phyloP scores from a whole-genome alignment of 1,140 invertebrate genomes.

The Copidosoma floridanum region DNA sequence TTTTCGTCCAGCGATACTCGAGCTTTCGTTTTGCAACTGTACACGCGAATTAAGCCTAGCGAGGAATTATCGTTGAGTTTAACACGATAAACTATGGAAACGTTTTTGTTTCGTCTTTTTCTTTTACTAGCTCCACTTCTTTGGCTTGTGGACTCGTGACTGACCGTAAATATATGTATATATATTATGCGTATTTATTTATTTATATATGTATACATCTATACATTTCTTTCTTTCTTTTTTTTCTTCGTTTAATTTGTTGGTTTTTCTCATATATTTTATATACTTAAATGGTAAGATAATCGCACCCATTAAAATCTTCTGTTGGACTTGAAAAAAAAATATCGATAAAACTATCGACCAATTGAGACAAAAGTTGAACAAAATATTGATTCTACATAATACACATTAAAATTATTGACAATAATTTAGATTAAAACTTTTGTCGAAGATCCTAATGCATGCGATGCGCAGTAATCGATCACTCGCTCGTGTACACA shows the following conservation, averaged over 20 bases:
- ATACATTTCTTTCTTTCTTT: too few species aligned
- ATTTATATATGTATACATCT: too few species aligned
- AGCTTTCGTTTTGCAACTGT: constrained; percentile 27
- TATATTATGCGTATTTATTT: constrained; percentile 20
- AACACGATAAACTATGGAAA: constrained; percentile 30
- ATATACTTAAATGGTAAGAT: too few species aligned
- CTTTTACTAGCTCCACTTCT: constrained; percentile 53
- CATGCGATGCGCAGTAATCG: background rate
- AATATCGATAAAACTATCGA: constrained; percentile 1
- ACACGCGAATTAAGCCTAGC: constrained; percentile 27
- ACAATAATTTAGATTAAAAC: too few species aligned
- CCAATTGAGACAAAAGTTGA: background rate
- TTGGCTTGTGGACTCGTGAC: constrained; percentile 53
- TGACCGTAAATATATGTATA: constrained; percentile 41
- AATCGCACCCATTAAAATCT: constrained; percentile 13
- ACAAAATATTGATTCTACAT: background rate
- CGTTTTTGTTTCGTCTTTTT: constrained; percentile 27
- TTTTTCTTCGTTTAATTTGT: too few species aligned
- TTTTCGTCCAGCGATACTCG: constrained; percentile 27
- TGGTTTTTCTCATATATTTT: too few species aligned
- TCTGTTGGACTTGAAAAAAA: too few species aligned
- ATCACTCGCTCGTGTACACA: background rate
- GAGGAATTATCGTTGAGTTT: constrained; percentile 35
- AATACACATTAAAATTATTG: constrained; percentile 5
- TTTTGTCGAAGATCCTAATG: constrained; percentile 8